Evolutionary conservation across 1,140 invertebrate species (phyloP), one percentile per base, ranked within the genome.

Genomic region (Drosophila punjabiensis): DNA sequence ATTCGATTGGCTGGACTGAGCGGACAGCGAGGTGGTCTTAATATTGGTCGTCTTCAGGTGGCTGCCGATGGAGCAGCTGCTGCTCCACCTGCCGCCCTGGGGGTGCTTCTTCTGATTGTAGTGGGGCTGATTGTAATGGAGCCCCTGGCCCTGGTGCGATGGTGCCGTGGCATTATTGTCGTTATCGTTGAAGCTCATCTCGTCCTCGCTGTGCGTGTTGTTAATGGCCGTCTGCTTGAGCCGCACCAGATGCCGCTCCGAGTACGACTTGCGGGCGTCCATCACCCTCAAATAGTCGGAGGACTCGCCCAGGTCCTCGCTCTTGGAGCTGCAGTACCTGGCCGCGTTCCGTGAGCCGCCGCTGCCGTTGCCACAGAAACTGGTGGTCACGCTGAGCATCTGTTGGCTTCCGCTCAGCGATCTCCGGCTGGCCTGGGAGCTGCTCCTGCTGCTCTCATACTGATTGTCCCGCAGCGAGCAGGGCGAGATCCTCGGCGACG

Each of bases 221-320:
- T 82, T 93, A 1, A 93, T 93, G 35, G 93, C 92, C 37, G 92
- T 93, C 67, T 93, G 93, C 52, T 93, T 93, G 11, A 93, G 79
- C 56, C 85, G 84, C 43, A 92, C 88, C 65, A 93, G 58, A 64
- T 93, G 91, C 6, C 93, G 70, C 32, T 93, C 93, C 41, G 93
- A 93, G 39, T 93, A 92, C 2, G 92, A 92, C 56, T 93, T 92
- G 16, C 92, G 82, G 11, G 89, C 78, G 60, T 93, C 92, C 91
- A 93, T 93, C 2, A 92, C 83, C 8, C 91, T 64, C 43, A 93
- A 52, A 68, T 93, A 92, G 48, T 93, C 92, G 9, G 79, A 85
- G 5, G 76, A 77, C 10, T 91, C 81, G 18, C 92, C 92, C 30
- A 92, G 70, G 76, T 93, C 92, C 67, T 93, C 92, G 58, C 91